A percentile compares a stretch with the other conserved stretches of the same genome.
These are phyloP conservation scores for Neomonachus schauinslandi DNA, from an alignment of 2,113 vertebrate genomes.

Conservation along the genomic window DNA sequence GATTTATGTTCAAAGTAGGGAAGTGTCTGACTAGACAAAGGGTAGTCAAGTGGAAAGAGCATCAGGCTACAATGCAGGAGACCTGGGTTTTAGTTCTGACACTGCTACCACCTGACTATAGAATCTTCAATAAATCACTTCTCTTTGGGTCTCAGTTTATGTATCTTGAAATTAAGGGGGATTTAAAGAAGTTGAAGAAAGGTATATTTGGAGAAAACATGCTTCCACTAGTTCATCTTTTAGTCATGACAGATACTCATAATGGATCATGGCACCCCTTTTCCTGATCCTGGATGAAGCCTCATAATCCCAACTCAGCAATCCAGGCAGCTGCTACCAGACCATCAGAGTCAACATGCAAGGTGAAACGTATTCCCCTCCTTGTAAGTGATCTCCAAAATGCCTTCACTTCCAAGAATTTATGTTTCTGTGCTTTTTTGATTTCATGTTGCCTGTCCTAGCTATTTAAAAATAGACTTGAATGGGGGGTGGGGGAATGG, in stretches of 20 bases:
- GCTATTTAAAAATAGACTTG: not conserved
- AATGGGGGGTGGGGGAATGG: too few species aligned
- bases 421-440: not conserved
- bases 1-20: not conserved
- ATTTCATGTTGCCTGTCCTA: not conserved
- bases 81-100: not conserved
- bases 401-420: not conserved
- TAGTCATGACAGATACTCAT: not conserved
- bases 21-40: not conserved
- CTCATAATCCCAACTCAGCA: not conserved
- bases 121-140: not conserved
- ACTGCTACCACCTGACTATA: not conserved
- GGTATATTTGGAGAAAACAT: not conserved
- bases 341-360: not conserved
- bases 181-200: not conserved
- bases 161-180: not conserved
- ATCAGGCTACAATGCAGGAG: not conserved
- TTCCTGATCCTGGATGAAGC: not conserved
- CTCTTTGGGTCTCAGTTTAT: not conserved
- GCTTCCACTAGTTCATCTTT: not conserved
- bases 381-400: slow-evolving; percentile 12
- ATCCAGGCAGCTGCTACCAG: not conserved
- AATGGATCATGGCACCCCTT: not conserved
- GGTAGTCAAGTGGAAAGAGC: not conserved
- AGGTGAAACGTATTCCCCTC: not conserved